Evolutionary conservation across 1,140 invertebrate genomes (phyloP).

Genomic region (Cheumatopsyche charites): DNA sequence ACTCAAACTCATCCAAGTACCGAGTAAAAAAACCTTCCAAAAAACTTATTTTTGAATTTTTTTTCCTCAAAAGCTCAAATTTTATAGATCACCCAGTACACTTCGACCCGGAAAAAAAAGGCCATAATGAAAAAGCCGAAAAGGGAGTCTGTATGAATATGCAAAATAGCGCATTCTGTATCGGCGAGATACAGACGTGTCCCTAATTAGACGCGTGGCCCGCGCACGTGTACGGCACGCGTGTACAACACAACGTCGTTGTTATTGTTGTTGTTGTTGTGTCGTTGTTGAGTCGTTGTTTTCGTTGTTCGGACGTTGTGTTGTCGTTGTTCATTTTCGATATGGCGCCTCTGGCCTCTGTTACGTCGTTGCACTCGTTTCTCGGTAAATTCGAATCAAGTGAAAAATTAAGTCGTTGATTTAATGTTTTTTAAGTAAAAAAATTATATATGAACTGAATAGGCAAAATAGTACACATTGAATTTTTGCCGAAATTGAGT

Average conservation of each 20-base stretch:
- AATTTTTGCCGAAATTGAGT: too few relatives aligned
- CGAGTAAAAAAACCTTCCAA: too few relatives aligned
- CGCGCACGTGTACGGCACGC: neutral
- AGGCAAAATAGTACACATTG: too few relatives aligned
- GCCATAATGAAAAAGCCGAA: neutral
- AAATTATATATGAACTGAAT: too few relatives aligned
- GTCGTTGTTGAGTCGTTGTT: neutral
- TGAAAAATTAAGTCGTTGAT: too few relatives aligned
- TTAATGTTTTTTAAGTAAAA: too few relatives aligned
- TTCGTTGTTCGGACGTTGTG: neutral
- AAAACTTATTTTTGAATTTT: too few relatives aligned
- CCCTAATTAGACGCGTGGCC: slow-evolving; percentile 28
- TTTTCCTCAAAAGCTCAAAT: too few relatives aligned
- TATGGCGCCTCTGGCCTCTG: neutral
- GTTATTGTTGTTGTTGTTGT: neutral
- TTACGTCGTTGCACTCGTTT: neutral
- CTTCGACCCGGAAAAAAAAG: neutral
- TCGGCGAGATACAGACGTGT: slow-evolving; percentile 29
- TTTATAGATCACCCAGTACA: too few relatives aligned
- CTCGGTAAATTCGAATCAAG: neutral
- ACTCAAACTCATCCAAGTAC: too few relatives aligned
- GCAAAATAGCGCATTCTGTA: slow-evolving; percentile 26
- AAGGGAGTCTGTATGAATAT: slow-evolving; percentile 27
- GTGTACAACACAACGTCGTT: neutral
- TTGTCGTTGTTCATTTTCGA: slow-evolving; percentile 9